phyloP scores from a whole-genome alignment of 2,113 vertebrate species.

The Pangasianodon gigas region DNA sequence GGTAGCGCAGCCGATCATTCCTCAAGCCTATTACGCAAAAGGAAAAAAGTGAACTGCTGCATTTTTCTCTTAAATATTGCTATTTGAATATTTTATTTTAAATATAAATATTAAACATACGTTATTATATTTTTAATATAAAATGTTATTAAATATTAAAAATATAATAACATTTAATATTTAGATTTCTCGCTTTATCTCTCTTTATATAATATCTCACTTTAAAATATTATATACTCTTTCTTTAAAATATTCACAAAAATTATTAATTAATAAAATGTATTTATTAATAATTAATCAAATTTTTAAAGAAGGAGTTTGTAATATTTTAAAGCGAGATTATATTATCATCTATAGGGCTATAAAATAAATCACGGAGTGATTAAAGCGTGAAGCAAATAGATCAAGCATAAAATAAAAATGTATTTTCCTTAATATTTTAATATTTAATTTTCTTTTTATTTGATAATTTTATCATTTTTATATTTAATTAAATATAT shows the following conservation, averaged over 20 bases:
- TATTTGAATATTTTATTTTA: neutral
- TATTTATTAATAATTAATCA: too few species aligned
- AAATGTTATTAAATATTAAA: too few species aligned
- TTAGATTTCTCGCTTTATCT: too few species aligned
- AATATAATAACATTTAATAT: too few species aligned
- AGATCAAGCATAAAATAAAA: neutral
- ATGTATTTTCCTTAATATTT: neutral
- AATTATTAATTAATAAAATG: too few species aligned
- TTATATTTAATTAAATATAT: neutral
- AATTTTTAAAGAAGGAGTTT: too few species aligned
- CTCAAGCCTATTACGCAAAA: neutral
- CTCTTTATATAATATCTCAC: too few species aligned
- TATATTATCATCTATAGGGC: neutral
- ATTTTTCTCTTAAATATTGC: neutral
- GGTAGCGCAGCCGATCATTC: neutral
- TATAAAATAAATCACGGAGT: too few species aligned
- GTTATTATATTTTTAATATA: too few species aligned
- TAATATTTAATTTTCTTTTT: neutral
- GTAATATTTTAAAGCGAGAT: neutral
- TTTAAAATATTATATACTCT: too few species aligned
- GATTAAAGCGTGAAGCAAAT: neutral
- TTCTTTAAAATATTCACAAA: too few species aligned
- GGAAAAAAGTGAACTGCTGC: too few species aligned
- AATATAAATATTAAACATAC: neutral
- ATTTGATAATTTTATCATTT: neutral